Base-by-base conservation (phyloP, 2,113 vertebrate species). In the Lasiurus borealis region DNA sequence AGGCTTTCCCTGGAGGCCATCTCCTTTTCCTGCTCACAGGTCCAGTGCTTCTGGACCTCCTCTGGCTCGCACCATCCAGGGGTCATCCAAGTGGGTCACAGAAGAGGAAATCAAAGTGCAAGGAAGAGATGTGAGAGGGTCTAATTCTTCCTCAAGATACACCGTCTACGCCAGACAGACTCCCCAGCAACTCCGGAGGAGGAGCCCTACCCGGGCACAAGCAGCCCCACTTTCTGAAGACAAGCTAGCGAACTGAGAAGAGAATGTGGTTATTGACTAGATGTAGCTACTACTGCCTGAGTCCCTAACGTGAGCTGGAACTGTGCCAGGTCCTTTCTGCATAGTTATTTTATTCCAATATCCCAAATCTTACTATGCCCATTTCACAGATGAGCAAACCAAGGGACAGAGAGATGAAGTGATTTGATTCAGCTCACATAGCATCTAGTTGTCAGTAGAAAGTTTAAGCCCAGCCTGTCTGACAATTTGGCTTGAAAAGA, bases 71-170 rank as follows among this genome's bases (percentile, higher is more conserved):
- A 68, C 19, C 31, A 89, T 40, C 21, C 59, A 62, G 18, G 34
- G 11, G 57, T 75, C 44, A 94, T 57, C 85, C 87, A 44, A 89
- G 64, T 18, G 88, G 83, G 48, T 83, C 31, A 91, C 46, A 52
- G 31, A 90, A 62, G 64, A 80, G 68, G 68, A 77, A 59, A 66
- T 29, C 29, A 64, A 82, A 92, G 46, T 81, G 59, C 85, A 75
- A 77, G 25, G 36, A 87, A 73, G 5, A 15, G 27, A 75, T 29
- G 4, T 54, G 23, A 73, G 52, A 29, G 18, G 40, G 29, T 44
- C 14, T 72, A 57, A 54, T 25, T 77, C 34, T 81, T 68, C 13
- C 16, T 57, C 76, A 54, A 83, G 4, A 75, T 25, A 21, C 34
- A 69, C 2, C 36, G 10, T 52, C 18, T 48, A 40, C 8, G 85